Evolutionary conservation across 2,888 invertebrate species (phyloP), one percentile per base, ranked within the genome.

Genomic region (Monochamus alternatus): DNA sequence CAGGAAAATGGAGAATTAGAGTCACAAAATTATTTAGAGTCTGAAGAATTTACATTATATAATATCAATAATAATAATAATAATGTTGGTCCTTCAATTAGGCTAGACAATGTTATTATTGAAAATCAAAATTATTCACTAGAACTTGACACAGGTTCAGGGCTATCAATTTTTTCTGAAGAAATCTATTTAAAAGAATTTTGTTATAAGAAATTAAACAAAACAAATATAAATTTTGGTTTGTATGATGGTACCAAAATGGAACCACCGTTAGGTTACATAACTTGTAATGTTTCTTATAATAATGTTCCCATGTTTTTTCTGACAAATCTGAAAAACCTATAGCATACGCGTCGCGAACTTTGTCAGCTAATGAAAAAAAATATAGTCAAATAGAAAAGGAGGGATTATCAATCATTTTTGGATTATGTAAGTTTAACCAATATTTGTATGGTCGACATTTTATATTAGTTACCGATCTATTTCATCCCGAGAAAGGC

Each of bases 1-100:
- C n/a, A n/a, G n/a, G n/a, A n/a, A n/a, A n/a, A n/a, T n/a, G n/a
- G n/a, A n/a, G n/a, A n/a, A n/a, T n/a, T n/a, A n/a, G 5, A 66
- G 30, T 66, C 67, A 67, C 9, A n/a, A n/a, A 51, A 67, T 67
- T 67, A 67, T 67, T 52, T 67, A 30, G 67, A 67, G 55, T 30
- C 67, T 32, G 52, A 14, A 30, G 55, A 67, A 55, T 22, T 31
- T 14, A 51, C 67, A 51, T 67, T 67, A 51, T 67, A 67, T 55
- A 67, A 32, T 67, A 47, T 47, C 9, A 51, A 51, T 38, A 38
- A 38, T 38, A 5, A 38, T 5, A 38, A 38, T 3, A 5, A 38
- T 4, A 38, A 3, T 4, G 38, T 38, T 38, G 5, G 3, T 38
- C 38, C 38, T 38, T 5, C 38, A 5, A 38, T 38, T 38, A 4